These are phyloP conservation scores for Cliona cf. orientalis DNA, from an alignment of 37 sponge, comb jelly and placozoan species.

Conservation along the genomic window DNA sequence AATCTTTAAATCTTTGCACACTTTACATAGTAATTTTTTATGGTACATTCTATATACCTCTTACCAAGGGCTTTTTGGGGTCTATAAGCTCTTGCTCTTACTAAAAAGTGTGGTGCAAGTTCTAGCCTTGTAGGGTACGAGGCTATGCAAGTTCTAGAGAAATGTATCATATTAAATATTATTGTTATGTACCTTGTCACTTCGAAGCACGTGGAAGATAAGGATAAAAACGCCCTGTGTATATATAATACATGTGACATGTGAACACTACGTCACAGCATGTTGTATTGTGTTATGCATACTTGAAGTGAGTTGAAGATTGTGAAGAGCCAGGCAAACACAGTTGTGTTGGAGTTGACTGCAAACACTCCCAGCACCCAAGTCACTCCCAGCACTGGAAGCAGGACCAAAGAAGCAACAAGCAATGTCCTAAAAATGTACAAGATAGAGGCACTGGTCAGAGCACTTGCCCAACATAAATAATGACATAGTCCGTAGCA, in stretches of 20 bases:
- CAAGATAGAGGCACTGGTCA: not conserved
- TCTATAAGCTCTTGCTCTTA: too few species aligned
- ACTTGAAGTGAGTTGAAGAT: constrained; percentile 79
- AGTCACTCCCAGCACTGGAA: constrained; percentile 63
- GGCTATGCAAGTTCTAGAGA: too few species aligned
- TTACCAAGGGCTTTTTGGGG: too few species aligned
- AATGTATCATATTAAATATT: too few species aligned
- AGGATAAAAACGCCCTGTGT: constrained; percentile 40
- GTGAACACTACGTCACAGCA: not conserved
- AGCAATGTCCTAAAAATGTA: constrained; percentile 16
- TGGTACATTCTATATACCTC: too few species aligned
- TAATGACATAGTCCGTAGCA: not conserved
- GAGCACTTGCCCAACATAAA: not conserved
- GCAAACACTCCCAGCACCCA: constrained; percentile 76
- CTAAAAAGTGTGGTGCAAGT: too few species aligned
- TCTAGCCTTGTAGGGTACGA: too few species aligned
- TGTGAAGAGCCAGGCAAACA: constrained; percentile 79
- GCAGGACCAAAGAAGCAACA: constrained; percentile 35
- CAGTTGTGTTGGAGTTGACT: constrained; percentile 55
- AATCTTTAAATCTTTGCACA: too few species aligned
- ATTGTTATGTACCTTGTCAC: constrained; percentile 31
- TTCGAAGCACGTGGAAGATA: constrained; percentile 53
- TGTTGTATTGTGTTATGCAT: not conserved
- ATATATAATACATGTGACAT: too few species aligned
- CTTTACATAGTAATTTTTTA: too few species aligned